phyloP scores from a whole-genome alignment of 1,140 invertebrate species.

The Camponotus pennsylvanicus region DNA sequence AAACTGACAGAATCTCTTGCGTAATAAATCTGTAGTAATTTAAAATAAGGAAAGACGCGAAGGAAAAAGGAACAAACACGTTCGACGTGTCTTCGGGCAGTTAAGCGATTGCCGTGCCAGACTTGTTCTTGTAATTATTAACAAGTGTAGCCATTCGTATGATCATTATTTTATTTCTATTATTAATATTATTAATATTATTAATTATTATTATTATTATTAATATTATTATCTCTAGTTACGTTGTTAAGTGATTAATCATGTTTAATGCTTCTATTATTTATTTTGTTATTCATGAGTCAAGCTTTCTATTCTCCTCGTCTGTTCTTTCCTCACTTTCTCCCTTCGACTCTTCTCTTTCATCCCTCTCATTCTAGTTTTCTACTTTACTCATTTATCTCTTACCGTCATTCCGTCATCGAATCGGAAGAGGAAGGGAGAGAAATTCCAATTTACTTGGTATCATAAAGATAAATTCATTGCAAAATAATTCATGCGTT shows the following conservation, averaged over 20 bases:
- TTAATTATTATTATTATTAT: slow-evolving; percentile 78
- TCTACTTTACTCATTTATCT: slow-evolving; percentile 43
- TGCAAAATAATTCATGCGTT: not conserved
- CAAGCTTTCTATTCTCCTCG: slow-evolving; percentile 71
- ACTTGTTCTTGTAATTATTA: slow-evolving; percentile 83
- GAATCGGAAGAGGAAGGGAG: slow-evolving; percentile 19
- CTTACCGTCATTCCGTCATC: slow-evolving; percentile 6
- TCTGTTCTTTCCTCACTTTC: slow-evolving; percentile 41
- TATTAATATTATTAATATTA: slow-evolving; percentile 80
- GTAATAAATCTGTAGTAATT: slow-evolving; percentile 48
- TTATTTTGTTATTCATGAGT: slow-evolving; percentile 85
- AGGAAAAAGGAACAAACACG: slow-evolving; percentile 25
- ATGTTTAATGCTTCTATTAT: slow-evolving; percentile 87
- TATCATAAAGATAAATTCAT: slow-evolving; percentile 38
- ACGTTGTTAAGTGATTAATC: slow-evolving; percentile 86
- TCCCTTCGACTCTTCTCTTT: not conserved
- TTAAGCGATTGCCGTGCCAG: slow-evolving; percentile 77
- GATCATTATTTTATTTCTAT: slow-evolving; percentile 75
- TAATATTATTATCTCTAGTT: slow-evolving; percentile 83
- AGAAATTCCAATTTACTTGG: slow-evolving; percentile 36
- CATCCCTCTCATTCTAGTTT: slow-evolving; percentile 1
- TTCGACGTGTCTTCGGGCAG: slow-evolving; percentile 67
- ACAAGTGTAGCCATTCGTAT: slow-evolving; percentile 79
- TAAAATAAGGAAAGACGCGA: slow-evolving; percentile 48
- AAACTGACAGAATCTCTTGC: slow-evolving; percentile 73